These are phyloP conservation scores for Smutsia gigantea DNA, from an alignment of 2,797 vertebrate species.

Conservation along the genomic window DNA sequence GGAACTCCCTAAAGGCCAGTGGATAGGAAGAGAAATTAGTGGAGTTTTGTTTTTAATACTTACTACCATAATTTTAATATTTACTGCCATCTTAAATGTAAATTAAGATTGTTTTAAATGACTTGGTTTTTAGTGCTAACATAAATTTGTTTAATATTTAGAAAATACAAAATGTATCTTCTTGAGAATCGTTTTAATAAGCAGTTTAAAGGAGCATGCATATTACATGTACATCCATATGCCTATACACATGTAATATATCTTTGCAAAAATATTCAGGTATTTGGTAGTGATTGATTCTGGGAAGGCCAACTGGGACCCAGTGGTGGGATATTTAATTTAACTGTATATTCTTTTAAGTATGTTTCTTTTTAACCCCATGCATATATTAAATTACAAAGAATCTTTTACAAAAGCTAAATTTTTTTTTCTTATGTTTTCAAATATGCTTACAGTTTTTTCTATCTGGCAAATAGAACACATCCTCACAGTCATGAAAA, in stretches of 20 bases:
- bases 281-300: neutral
- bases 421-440: neutral
- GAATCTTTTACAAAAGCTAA: neutral
- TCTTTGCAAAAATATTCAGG: constrained; percentile 17
- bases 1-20: constrained; percentile 36
- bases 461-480: neutral
- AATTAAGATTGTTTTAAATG: neutral
- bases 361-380: neutral
- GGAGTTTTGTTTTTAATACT: neutral
- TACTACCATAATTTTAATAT: neutral
- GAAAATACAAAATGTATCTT: neutral
- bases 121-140: neutral
- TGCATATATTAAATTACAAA: neutral
- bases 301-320: neutral
- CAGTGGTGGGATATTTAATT: neutral
- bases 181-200: neutral
- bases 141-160: constrained; percentile 21
- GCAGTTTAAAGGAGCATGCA: neutral
- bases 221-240: neutral
- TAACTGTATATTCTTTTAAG: neutral
- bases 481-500: neutral
- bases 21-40: neutral
- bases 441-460: neutral
- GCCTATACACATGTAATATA: neutral
- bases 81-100: neutral